Base-by-base conservation (phyloP, 92 coral and sea anemone species). In the Siderastrea radians region DNA sequence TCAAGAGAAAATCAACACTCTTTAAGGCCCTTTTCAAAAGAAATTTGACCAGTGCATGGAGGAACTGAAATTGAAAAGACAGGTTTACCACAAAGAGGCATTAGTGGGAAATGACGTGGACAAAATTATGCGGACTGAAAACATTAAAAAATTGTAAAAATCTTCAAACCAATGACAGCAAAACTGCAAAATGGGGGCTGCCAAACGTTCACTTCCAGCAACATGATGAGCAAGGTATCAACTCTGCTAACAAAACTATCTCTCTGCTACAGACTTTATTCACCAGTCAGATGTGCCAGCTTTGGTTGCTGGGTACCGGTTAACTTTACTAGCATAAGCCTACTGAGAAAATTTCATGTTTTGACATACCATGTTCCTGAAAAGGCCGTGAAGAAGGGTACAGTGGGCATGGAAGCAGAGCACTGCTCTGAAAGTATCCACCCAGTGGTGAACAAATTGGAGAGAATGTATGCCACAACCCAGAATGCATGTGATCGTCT, bases 271-370 rank as follows among this genome's bases (percentile, higher is more conserved):
- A 48, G 64, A 45, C 81, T 84, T 11, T 60, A 60, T 74, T 81
- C 74, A 64, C 74, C 74, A 45, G 78, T 88, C 17, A 51, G 83
- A 75, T 88, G 86, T 58, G 49, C 48, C 44, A 58, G 67, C 63
- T 81, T 88, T 81, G 91, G 91, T 19, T 68, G 52, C 75, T 87
- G 91, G 91, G 72, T 88, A 52, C 91, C 91, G 1, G 51, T 11
- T 9, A 88, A 49, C 45, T 88, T 73, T 62, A 87, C 91, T 4
- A 9, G 74, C 63, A 49, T 48, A 52, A 88, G 75, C 59, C 52
- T 88, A 48, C 83, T 65, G 45, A 72, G 90, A 62, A 86, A 86
- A 53, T 86, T 86, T 19, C 90, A 86, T 86, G 84, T 86, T 52
- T 26, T 86, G 52, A 86, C 90, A 7, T 78, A 47, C 77, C 84